phyloP scores from a whole-genome alignment of 2,888 invertebrate species.

The Dryocosmus kuriphilus region DNA sequence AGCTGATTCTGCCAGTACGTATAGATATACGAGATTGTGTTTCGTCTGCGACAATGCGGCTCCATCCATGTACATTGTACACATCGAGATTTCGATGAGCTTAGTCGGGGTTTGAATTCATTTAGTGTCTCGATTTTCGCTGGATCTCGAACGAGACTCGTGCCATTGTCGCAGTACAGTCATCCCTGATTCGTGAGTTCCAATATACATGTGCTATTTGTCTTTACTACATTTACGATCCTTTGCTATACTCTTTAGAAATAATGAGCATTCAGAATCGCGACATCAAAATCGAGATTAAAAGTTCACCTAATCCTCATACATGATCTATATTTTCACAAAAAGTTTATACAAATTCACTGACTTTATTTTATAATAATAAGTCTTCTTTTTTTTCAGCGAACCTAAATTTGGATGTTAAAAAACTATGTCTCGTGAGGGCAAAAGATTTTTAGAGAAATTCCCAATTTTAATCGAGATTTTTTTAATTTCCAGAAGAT shows the following conservation, averaged over 20 bases:
- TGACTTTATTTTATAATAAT: too few species aligned
- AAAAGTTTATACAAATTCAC: too few species aligned
- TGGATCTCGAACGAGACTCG: constrained; percentile 22
- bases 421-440: too few species aligned
- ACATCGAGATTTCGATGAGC: constrained; percentile 31
- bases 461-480: too few species aligned
- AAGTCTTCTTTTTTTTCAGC: too few species aligned
- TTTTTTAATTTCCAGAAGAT: too few species aligned
- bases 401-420: too few species aligned
- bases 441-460: too few species aligned
- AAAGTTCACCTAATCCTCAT: neutral
- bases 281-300: neutral
- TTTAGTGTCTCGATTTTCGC: constrained; percentile 31
- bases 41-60: constrained; percentile 19
- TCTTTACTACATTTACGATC: neutral
- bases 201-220: constrained; percentile 17
- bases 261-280: neutral
- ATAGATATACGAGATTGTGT: constrained; percentile 11
- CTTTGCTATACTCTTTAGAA: neutral
- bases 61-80: neutral
- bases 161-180: constrained; percentile 6
- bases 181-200: constrained; percentile 15
- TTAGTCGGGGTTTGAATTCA: constrained; percentile 26
- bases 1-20: neutral
- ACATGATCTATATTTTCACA: neutral